These are phyloP conservation scores for Hyperopisus bebe DNA, from an alignment of 2,113 vertebrate genomes.

Conservation along the genomic window DNA sequence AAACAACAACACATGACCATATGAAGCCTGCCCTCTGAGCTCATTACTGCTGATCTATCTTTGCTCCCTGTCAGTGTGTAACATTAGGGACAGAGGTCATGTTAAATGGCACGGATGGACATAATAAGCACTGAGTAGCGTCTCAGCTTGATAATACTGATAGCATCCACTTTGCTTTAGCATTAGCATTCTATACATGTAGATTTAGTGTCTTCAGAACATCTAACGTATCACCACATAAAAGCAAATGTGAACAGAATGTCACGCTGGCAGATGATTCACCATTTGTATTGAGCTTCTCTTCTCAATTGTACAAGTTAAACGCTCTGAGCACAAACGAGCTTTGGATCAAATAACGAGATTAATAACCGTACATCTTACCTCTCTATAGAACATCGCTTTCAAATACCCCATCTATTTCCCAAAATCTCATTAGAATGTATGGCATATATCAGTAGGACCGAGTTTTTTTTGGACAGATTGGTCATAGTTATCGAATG, in stretches of 20 bases:
- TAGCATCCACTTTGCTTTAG: background rate
- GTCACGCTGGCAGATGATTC: background rate
- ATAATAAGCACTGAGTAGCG: background rate
- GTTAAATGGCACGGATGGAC: background rate
- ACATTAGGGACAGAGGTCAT: background rate
- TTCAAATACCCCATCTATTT: background rate
- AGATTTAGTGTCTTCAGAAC: background rate
- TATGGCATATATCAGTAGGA: background rate
- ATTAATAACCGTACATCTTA: background rate
- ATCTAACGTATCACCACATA: background rate
- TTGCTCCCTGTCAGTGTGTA: background rate
- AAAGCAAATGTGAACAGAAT: background rate
- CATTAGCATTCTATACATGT: background rate
- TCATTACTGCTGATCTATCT: background rate
- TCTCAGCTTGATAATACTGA: background rate
- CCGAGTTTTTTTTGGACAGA: background rate
- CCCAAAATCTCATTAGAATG: background rate
- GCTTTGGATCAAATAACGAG: background rate
- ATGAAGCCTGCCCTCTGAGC: background rate
- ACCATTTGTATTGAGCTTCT: background rate
- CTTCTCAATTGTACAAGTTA: background rate
- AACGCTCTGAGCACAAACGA: background rate
- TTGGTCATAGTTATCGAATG: background rate
- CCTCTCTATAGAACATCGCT: background rate
- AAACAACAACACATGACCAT: background rate